Percentiles rank a stretch among this genome's conserved stretches.
Evolutionary conservation across 2,113 vertebrate genomes (phyloP).

Genomic region (Poicephalus gulielmi): DNA sequence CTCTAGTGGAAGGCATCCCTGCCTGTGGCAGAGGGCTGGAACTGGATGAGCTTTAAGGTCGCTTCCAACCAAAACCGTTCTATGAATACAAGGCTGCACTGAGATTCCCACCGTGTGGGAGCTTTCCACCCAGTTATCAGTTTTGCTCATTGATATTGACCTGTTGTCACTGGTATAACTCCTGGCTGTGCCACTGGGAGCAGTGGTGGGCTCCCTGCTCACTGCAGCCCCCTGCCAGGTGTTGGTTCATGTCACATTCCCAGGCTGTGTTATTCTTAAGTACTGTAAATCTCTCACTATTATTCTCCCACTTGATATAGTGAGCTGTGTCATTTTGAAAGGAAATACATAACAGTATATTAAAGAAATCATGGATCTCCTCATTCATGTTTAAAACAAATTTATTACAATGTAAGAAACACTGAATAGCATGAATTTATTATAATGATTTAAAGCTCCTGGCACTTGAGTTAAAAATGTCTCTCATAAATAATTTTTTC

Average conservation of each 20-base stretch:
- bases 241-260: constrained; percentile 22
- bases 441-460: constrained; percentile 81
- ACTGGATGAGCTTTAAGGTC: not conserved
- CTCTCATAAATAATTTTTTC: constrained; percentile 81
- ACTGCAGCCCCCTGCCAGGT: not conserved
- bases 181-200: accelerated
- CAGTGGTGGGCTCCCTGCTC: accelerated
- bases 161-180: accelerated
- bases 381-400: constrained; percentile 83
- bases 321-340: constrained; percentile 78
- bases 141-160: not conserved
- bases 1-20: not conserved
- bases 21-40: not conserved
- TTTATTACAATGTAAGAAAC: constrained; percentile 80
- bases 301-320: constrained; percentile 75
- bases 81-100: accelerated
- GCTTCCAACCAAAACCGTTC: not conserved
- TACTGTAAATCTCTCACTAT: constrained; percentile 73
- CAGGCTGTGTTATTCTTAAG: constrained; percentile 56
- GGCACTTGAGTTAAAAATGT: constrained; percentile 80
- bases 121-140: not conserved
- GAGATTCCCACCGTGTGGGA: not conserved
- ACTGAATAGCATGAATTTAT: constrained; percentile 81
- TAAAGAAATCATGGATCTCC: constrained; percentile 80
- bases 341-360: constrained; percentile 81